Evolutionary conservation across 1,140 invertebrate genomes (phyloP), one percentile per base, ranked within the genome.

Genomic region (Ctenoplectra terminalis): DNA sequence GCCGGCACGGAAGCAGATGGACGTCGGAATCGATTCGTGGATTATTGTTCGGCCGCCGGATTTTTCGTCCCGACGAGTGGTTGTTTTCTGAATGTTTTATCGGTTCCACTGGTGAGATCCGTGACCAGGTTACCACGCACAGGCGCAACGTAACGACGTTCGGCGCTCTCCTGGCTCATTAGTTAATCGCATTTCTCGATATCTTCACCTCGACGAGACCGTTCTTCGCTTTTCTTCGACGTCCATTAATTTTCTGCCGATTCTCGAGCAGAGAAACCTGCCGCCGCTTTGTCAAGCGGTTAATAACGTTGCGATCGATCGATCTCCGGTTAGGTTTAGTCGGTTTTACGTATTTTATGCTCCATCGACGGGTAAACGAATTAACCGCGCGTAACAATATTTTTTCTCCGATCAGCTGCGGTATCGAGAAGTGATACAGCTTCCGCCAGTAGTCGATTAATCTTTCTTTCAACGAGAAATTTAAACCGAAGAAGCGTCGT

Each of bases 1-100:
- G 34, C 54, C 40, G 31, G 61, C 52, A 69, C 83, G 85, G 79
- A 82, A 78, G 79, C 85, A 71, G 66, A 85, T 61, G 67, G 69
- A 52, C 60, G 63, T 56, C 78, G 72, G 79, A 50, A 73, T 69
- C 70, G 71, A 78, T 86, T 81, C 83, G 76, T 80, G 26, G 71
- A 56, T 81, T 66, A 29, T 48, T 46, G 48, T 40, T 48, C 46
- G 23, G 9, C 17, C n/a, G 20, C 2, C 56, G 17, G 37, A 26
- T 64, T 75, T 50, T 63, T 75, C 60, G 9, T 1, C 11, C 0
- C 1, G 17, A 0, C 17, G 1, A 0, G n/a, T 64, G 75, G 20
- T 67, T 34, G 75, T 70, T 69, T 46, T 9, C 64, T 34, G 54
- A 17, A 29, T 37, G 40, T 46, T 78, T 78, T 71, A 71, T 60